These are phyloP conservation scores for Dicaeum eximium DNA, from an alignment of 2,113 vertebrate species.

Conservation along the genomic window DNA sequence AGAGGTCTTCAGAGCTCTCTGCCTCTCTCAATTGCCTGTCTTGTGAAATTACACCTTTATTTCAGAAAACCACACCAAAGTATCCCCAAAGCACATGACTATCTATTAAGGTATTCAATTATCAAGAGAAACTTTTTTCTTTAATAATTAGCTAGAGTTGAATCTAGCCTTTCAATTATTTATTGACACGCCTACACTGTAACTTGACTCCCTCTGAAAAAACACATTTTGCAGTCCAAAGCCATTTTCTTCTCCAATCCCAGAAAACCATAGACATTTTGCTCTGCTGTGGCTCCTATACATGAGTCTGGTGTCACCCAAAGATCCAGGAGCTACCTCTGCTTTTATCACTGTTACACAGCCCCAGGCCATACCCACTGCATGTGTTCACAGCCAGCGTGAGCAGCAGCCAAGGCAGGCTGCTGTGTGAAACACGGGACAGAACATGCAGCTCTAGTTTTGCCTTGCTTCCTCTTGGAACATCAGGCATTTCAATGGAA, in stretches of 20 bases:
- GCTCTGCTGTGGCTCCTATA: not conserved
- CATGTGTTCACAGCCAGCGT: accelerated
- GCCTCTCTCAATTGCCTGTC: not conserved
- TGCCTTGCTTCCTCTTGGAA: accelerated
- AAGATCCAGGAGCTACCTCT: not conserved
- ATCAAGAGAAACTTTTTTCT: not conserved
- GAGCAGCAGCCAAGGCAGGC: not conserved
- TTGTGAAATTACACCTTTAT: not conserved
- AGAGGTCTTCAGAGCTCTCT: not conserved
- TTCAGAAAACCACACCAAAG: accelerated
- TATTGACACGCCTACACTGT: not conserved
- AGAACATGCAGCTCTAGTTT: not conserved
- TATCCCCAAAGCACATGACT: not conserved
- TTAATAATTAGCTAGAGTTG: not conserved
- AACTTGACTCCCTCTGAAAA: not conserved
- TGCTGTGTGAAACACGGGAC: accelerated
- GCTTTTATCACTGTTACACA: not conserved
- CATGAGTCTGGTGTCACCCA: not conserved
- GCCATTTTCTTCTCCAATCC: not conserved
- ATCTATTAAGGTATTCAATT: not conserved
- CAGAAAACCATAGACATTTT: not conserved
- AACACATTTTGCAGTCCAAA: accelerated
- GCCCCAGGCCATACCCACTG: not conserved
- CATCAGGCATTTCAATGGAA: not conserved
- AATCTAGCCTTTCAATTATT: not conserved